phyloP scores from a whole-genome alignment of 2,888 invertebrate species.

The Aplocera efformata region DNA sequence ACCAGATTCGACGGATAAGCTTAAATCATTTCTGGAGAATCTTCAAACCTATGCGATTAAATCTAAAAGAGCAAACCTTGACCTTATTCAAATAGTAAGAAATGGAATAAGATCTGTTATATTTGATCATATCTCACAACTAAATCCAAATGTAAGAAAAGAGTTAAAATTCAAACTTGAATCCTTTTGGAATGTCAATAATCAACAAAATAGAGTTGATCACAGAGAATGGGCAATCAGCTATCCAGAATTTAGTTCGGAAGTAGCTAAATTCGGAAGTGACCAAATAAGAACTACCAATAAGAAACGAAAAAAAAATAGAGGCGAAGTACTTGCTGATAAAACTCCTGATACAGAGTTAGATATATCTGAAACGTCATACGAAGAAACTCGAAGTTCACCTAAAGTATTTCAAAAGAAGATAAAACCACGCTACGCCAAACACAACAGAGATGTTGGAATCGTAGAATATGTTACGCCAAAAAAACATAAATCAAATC shows the following conservation, averaged over 20 bases:
- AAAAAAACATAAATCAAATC: neutral
- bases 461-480: conserved; percentile 3
- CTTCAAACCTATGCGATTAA: conserved; percentile 35
- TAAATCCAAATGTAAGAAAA: conserved; percentile 32
- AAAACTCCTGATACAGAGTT: neutral
- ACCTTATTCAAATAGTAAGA: conserved; percentile 35
- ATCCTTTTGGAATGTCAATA: conserved; percentile 26
- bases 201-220: neutral
- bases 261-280: neutral
- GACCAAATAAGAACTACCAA: too few species aligned
- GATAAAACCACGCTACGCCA: neutral
- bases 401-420: neutral
- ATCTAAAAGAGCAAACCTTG: conserved; percentile 24
- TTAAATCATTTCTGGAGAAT: conserved; percentile 33
- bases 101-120: conserved; percentile 36
- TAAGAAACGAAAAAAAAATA: neutral
- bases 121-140: conserved; percentile 43
- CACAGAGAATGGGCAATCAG: conserved; percentile 10
- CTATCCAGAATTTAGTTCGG: conserved; percentile 1
- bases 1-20: conserved; percentile 25
- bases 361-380: conserved; percentile 3
- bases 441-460: neutral
- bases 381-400: conserved; percentile 1
- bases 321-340: neutral
- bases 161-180: conserved; percentile 33